These are phyloP conservation scores for Anguilla rostrata DNA, from an alignment of 2,113 vertebrate genomes.

Conservation along the genomic window DNA sequence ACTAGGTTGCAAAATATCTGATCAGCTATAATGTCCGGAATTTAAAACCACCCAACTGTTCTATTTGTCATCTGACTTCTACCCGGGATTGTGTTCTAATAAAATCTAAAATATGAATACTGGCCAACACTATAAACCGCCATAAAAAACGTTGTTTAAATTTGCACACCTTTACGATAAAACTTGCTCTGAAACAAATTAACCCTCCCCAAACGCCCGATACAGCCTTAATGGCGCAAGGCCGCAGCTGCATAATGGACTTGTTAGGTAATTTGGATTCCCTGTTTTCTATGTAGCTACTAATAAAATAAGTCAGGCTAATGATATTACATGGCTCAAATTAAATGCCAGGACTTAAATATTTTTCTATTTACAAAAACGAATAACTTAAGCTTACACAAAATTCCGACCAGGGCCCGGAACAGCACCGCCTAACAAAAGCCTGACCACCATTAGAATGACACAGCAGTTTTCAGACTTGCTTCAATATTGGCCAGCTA, in stretches of 20 bases:
- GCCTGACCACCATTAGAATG: constrained; percentile 46
- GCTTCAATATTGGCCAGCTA: not conserved
- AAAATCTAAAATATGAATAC: not conserved
- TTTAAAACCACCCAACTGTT: too few species aligned
- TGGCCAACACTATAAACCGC: not conserved
- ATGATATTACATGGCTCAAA: not conserved
- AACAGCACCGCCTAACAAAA: not conserved
- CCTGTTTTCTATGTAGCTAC: too few species aligned
- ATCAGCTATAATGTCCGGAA: too few species aligned
- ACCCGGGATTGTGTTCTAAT: not conserved
- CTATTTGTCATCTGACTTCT: too few species aligned
- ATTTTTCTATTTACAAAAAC: not conserved
- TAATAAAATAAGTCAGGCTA: not conserved
- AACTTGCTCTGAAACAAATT: not conserved
- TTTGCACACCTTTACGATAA: not conserved
- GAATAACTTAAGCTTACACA: not conserved
- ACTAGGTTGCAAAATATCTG: not conserved
- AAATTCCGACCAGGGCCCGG: not conserved
- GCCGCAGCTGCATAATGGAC: not conserved
- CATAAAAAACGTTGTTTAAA: not conserved
- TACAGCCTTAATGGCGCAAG: not conserved
- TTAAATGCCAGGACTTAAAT: not conserved
- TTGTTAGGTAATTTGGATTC: too few species aligned
- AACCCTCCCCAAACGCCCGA: not conserved
- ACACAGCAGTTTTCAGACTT: constrained; percentile 58